A percentile compares a stretch with the other conserved stretches of the same genome.
Evolutionary conservation across 2,888 invertebrate genomes (phyloP).

Genomic region (Protodeltote pygarga): DNA sequence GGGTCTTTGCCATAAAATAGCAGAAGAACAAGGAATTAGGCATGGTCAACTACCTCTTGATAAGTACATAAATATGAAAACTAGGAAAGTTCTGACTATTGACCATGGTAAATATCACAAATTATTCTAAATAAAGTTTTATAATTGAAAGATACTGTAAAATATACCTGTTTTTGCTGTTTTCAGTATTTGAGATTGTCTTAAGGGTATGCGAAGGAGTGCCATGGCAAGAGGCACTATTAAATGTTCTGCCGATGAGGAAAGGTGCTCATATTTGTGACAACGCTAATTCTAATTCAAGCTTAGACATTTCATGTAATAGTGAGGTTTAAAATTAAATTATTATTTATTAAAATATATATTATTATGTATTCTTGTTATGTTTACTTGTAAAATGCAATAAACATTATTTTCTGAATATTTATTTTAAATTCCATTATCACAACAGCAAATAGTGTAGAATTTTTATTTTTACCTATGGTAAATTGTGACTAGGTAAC

Average conservation of each 20-base stretch:
- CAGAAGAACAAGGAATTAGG: conserved; percentile 90
- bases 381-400: conserved; percentile 26
- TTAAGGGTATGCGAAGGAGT: conserved; percentile 91
- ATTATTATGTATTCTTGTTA: conserved; percentile 23
- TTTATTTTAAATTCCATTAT: conserved; percentile 8
- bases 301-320: conserved; percentile 60
- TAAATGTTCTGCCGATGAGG: conserved; percentile 91
- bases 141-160: conserved; percentile 9
- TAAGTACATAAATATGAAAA: conserved; percentile 96
- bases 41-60: conserved; percentile 96
- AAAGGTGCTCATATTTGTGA: conserved; percentile 89
- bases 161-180: conserved; percentile 13
- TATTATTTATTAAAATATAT: conserved; percentile 18
- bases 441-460: not conserved
- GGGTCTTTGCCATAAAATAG: conserved; percentile 95
- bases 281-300: conserved; percentile 58
- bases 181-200: conserved; percentile 94
- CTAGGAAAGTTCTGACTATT: conserved; percentile 97
- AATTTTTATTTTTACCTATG: too few species aligned
- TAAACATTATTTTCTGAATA: conserved; percentile 18
- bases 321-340: conserved; percentile 53
- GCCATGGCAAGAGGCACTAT: conserved; percentile 92
- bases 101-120: conserved; percentile 92
- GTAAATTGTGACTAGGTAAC: too few species aligned
- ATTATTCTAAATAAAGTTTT: not conserved